phyloP scores from a whole-genome alignment of 2,113 vertebrate genomes.

The Pseudonaja textilis region DNA sequence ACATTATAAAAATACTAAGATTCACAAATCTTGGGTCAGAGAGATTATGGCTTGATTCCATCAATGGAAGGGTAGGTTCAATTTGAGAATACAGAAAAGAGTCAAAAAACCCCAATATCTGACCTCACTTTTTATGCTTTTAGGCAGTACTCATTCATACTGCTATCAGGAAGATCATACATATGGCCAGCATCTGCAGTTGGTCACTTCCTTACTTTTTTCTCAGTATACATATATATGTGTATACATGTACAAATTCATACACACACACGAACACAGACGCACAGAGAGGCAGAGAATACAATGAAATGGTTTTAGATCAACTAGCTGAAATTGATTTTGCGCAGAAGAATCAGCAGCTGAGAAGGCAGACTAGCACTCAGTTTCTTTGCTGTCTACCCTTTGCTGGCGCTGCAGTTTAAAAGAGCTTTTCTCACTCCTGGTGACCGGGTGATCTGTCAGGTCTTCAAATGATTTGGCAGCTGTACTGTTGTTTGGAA shows the following conservation, averaged over 20 bases:
- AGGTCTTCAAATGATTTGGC: conserved; percentile 95
- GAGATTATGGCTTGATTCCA: conserved; percentile 60
- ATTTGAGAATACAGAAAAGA: conserved; percentile 53
- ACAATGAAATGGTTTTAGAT: conserved; percentile 59
- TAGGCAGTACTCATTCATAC: conserved; percentile 50
- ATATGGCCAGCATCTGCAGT: conserved; percentile 66
- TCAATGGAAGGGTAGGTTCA: conserved; percentile 68
- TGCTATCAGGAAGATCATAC: conserved; percentile 61
- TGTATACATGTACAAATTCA: conserved; percentile 42
- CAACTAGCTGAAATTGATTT: background rate
- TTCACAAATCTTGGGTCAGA: conserved; percentile 45
- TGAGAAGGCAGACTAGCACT: conserved; percentile 73
- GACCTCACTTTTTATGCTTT: conserved; percentile 46
- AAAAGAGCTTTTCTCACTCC: conserved; percentile 81
- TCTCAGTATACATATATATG: conserved; percentile 45
- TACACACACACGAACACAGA: conserved; percentile 36
- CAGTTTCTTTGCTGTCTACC: conserved; percentile 91
- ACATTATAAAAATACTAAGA: conserved; percentile 65
- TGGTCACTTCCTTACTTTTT: conserved; percentile 56
- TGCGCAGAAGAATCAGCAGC: background rate
- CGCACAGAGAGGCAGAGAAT: conserved; percentile 31
- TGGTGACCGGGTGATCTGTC: conserved; percentile 74
- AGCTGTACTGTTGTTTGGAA: conserved; percentile 79
- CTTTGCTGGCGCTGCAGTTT: conserved; percentile 87
- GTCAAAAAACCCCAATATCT: conserved; percentile 59